Evolutionary conservation across 1,140 invertebrate genomes (phyloP).

Genomic region (Helicoverpa zea): DNA sequence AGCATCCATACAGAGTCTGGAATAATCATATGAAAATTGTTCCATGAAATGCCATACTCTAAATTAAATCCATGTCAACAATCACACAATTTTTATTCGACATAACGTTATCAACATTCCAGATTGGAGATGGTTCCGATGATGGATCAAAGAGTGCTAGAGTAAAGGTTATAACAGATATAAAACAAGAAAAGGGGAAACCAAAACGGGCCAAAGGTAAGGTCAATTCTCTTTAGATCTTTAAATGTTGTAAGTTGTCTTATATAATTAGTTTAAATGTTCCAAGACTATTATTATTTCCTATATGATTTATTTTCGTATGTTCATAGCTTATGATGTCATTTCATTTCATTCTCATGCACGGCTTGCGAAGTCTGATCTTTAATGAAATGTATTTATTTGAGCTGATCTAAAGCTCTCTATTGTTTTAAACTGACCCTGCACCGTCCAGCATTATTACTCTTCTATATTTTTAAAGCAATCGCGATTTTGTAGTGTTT

Average conservation of each 20-base stretch:
- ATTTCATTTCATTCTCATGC: neutral
- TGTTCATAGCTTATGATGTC: conserved; percentile 74
- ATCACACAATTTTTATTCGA: conserved; percentile 19
- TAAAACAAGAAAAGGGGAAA: conserved; percentile 54
- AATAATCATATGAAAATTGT: too few relatives aligned
- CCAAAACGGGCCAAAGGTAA: conserved; percentile 27
- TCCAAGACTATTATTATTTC: neutral
- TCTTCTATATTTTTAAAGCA: too few relatives aligned
- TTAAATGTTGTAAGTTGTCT: neutral
- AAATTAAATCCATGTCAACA: too few relatives aligned
- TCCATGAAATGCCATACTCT: too few relatives aligned
- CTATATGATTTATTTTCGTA: conserved; percentile 59
- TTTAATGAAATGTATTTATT: neutral
- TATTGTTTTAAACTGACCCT: too few relatives aligned
- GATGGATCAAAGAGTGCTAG: conserved; percentile 65
- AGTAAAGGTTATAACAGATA: conserved; percentile 71
- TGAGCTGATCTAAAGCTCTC: neutral
- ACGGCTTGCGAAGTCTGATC: neutral
- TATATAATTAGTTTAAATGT: conserved; percentile 48
- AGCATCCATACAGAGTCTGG: too few relatives aligned
- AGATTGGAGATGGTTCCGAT: conserved; percentile 73
- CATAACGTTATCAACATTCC: neutral
- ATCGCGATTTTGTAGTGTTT: too few relatives aligned
- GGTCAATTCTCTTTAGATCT: neutral
- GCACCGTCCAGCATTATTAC: too few relatives aligned